Conservation (phyloP, 2,797 vertebrate species). For the Nannoperca obscura region DNA sequence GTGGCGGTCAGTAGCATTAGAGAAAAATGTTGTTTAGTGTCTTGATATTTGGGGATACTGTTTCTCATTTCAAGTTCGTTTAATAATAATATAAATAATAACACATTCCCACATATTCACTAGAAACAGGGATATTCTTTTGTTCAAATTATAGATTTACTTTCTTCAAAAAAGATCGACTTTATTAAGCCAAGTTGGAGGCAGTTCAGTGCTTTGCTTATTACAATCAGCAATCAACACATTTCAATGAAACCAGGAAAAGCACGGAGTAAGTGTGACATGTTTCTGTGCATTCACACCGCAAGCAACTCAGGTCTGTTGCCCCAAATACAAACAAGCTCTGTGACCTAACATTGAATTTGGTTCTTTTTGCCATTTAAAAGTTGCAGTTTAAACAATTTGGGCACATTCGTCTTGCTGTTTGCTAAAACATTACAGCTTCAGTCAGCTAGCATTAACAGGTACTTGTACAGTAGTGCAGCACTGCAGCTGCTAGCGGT, state of each 20-base stretch:
- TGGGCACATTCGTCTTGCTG: background rate
- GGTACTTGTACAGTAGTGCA: background rate
- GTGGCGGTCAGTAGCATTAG: conserved; percentile 84
- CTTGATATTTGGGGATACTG: conserved; percentile 69
- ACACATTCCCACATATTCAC: conserved; percentile 30
- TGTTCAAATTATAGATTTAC: conserved; percentile 4
- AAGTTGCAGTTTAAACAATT: background rate
- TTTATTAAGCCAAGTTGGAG: conserved; percentile 25
- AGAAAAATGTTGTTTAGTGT: conserved; percentile 77
- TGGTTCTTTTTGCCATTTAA: background rate
- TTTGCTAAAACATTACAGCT: conserved; percentile 2
- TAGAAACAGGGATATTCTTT: conserved; percentile 12
- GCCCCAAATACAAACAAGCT: background rate
- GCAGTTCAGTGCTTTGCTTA: conserved; percentile 48
- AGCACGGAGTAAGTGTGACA: conserved; percentile 29
- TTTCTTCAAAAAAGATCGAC: conserved; percentile 13
- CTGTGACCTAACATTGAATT: background rate
- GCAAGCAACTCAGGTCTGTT: conserved; percentile 20
- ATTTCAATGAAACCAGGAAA: conserved; percentile 32
- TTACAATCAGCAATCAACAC: conserved; percentile 56
- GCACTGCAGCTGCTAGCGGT: conserved; percentile 42
- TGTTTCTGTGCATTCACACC: conserved; percentile 49
- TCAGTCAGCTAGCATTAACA: background rate
- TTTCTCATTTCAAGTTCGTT: conserved; percentile 71
- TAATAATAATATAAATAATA: conserved; percentile 47